Conservation (phyloP, 1,140 invertebrate genomes). For the Pentalonia nigronervosa region DNA sequence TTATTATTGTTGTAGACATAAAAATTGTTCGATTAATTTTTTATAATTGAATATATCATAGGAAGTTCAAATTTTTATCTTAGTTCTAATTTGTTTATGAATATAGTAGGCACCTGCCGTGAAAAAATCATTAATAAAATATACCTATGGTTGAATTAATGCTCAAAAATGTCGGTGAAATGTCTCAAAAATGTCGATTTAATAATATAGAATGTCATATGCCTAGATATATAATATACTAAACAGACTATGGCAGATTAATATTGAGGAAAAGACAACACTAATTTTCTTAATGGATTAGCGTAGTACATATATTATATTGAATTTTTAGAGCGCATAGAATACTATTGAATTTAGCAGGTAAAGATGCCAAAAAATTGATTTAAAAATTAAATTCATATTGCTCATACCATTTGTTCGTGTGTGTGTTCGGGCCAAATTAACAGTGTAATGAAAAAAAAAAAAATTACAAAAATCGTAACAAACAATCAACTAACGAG, state of each 20-base stretch:
- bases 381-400: background rate
- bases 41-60: background rate
- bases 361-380: background rate
- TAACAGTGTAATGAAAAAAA: background rate
- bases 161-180: background rate
- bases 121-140: background rate
- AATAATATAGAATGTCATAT: too few species aligned
- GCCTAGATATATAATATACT: background rate
- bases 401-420: background rate
- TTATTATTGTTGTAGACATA: background rate
- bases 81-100: background rate
- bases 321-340: background rate
- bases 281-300: background rate
- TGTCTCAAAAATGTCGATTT: background rate
- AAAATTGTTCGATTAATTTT: background rate
- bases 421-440: background rate
- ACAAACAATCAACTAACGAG: background rate
- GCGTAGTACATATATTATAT: background rate
- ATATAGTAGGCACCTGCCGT: background rate
- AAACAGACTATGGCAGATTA: background rate
- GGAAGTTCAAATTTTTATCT: background rate
- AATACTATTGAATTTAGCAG: background rate
- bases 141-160: background rate
- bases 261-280: background rate
- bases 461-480: background rate